A percentile compares a stretch with the other conserved stretches of the same genome.
Conservation (phyloP, 2,797 vertebrate genomes). For the Melanotaenia nigrans region DNA sequence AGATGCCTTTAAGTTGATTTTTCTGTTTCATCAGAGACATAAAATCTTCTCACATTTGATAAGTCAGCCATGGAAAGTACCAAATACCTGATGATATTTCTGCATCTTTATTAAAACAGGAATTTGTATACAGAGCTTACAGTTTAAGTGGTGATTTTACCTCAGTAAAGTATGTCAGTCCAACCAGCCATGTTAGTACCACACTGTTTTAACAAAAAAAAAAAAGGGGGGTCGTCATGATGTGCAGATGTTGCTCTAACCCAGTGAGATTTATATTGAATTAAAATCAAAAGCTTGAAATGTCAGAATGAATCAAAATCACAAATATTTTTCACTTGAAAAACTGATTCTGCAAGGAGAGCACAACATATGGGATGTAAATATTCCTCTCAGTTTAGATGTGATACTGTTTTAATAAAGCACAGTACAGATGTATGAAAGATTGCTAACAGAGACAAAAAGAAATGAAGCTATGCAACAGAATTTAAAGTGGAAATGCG, state of each 20-base stretch:
- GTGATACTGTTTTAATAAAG: conserved; percentile 43
- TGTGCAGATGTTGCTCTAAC: conserved; percentile 7
- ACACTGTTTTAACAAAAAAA: not conserved
- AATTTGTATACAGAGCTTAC: not conserved
- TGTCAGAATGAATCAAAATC: conserved; percentile 32
- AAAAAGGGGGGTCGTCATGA: not conserved
- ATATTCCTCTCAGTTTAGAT: conserved; percentile 41
- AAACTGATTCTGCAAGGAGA: conserved; percentile 15
- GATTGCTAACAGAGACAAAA: conserved; percentile 18
- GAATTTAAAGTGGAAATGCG: conserved; percentile 18
- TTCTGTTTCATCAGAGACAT: too few relatives aligned
- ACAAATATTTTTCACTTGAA: conserved; percentile 20
- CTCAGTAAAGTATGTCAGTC: not conserved
- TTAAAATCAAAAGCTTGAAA: conserved; percentile 12
- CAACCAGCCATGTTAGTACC: not conserved
- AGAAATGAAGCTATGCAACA: not conserved
- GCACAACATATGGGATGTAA: conserved; percentile 17
- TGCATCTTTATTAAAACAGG: not conserved
- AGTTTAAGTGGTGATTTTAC: not conserved
- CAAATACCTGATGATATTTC: not conserved
- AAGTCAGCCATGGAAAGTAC: too few relatives aligned
- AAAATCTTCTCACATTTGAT: too few relatives aligned
- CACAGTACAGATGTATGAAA: conserved; percentile 11
- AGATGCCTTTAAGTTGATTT: too few relatives aligned
- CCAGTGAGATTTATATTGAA: conserved; percentile 14